Conservation (phyloP, 2,797 vertebrate genomes). For the Eupleurogrammus muticus region DNA sequence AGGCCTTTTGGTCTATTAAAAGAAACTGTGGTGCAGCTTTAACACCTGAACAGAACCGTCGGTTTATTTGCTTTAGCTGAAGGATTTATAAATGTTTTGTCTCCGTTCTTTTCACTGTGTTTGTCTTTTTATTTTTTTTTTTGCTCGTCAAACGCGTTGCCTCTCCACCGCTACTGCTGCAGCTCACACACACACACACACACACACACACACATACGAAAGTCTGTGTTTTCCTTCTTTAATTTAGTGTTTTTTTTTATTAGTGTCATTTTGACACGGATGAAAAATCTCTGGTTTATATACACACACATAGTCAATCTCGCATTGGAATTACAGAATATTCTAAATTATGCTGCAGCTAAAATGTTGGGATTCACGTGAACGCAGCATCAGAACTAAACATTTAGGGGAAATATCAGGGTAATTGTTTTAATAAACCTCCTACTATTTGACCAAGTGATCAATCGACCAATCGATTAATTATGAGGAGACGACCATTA, state of each 20-base stretch:
- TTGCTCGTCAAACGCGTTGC: too few species aligned
- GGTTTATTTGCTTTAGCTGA: slow-evolving; percentile 19
- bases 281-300: neutral
- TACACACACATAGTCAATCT: neutral
- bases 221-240: neutral
- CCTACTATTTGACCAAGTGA: slow-evolving; percentile 1
- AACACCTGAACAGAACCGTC: neutral
- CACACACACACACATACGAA: neutral
- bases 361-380: slow-evolving; percentile 10
- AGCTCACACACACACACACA: neutral
- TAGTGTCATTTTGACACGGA: neutral
- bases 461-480: slow-evolving; percentile 1
- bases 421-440: slow-evolving; percentile 6
- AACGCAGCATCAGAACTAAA: slow-evolving; percentile 7
- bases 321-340: neutral
- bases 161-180: neutral
- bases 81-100: slow-evolving; percentile 2
- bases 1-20: slow-evolving; percentile 12
- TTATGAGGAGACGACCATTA: slow-evolving; percentile 16
- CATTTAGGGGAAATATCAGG: slow-evolving; percentile 1
- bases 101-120: slow-evolving; percentile 19
- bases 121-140: neutral
- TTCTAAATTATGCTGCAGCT: neutral
- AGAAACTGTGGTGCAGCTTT: neutral
- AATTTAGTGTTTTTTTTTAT: neutral